Conservation (phyloP, 2,113 vertebrate genomes). For the Oreochromis spilurus region DNA sequence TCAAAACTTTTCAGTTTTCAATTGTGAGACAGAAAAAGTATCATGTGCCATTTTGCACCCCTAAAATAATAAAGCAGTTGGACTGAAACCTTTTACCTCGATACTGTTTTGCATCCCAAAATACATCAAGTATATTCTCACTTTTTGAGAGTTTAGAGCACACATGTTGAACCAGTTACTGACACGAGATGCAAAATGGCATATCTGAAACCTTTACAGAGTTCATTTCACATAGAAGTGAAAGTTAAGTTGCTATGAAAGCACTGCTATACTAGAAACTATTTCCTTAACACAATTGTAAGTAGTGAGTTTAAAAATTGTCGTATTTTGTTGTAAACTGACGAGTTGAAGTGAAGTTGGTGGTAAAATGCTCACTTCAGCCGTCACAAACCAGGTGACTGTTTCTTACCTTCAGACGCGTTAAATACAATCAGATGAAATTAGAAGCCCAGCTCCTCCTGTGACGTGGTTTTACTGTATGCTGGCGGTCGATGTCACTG, state of each 20-base stretch:
- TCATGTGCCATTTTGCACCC: neutral
- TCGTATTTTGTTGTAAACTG: neutral
- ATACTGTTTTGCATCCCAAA: neutral
- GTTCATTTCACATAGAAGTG: accelerated
- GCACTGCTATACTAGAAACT: neutral
- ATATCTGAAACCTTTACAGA: neutral
- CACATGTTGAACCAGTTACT: neutral
- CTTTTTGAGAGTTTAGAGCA: neutral
- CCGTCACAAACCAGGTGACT: neutral
- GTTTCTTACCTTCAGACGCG: neutral
- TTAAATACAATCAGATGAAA: neutral
- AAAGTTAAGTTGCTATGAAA: accelerated
- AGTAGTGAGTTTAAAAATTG: neutral
- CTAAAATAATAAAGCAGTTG: neutral
- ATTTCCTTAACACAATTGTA: neutral
- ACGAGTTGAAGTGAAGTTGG: neutral
- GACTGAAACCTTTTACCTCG: neutral
- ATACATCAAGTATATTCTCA: accelerated
- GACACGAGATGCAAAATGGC: neutral
- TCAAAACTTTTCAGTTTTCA: neutral
- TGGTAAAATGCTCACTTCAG: neutral
- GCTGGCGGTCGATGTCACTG: neutral
- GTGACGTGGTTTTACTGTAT: neutral
- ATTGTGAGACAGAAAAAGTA: neutral
- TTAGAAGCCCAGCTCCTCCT: neutral